A percentile compares a stretch with the other conserved stretches of the same genome.
Conservation (phyloP, 2,113 vertebrate genomes). For the Prinia subflava region DNA sequence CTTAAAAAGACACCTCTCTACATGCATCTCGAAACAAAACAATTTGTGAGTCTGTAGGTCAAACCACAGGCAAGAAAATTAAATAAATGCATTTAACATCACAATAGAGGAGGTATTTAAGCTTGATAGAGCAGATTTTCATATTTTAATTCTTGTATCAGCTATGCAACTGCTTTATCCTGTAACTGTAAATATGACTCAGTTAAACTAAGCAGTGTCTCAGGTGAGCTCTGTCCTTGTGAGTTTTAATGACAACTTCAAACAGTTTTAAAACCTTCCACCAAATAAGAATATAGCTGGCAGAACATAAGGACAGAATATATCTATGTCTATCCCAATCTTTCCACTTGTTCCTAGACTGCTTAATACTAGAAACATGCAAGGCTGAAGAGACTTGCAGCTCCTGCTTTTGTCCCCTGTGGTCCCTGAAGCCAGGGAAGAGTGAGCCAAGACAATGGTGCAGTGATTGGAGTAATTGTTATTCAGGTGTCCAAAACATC, state of each 20-base stretch:
- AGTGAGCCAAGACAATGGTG: neutral
- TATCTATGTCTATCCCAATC: neutral
- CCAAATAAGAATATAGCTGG: neutral
- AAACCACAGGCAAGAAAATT: neutral
- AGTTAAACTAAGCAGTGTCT: neutral
- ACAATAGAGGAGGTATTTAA: neutral
- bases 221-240: neutral
- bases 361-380: neutral
- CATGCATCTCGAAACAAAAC: neutral
- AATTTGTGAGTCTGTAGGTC: neutral
- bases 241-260: neutral
- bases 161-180: neutral
- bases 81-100: neutral
- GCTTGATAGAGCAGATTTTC: neutral
- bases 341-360: neutral
- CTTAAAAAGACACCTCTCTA: neutral
- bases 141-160: neutral
- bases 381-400: neutral
- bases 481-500: neutral
- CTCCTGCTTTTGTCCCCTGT: neutral
- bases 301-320: neutral
- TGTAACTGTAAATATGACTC: neutral
- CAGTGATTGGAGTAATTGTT: neutral
- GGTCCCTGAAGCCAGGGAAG: neutral
- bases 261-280: neutral